Base-by-base conservation (phyloP, 2,113 vertebrate genomes). In the Hippocampus barbouri region DNA sequence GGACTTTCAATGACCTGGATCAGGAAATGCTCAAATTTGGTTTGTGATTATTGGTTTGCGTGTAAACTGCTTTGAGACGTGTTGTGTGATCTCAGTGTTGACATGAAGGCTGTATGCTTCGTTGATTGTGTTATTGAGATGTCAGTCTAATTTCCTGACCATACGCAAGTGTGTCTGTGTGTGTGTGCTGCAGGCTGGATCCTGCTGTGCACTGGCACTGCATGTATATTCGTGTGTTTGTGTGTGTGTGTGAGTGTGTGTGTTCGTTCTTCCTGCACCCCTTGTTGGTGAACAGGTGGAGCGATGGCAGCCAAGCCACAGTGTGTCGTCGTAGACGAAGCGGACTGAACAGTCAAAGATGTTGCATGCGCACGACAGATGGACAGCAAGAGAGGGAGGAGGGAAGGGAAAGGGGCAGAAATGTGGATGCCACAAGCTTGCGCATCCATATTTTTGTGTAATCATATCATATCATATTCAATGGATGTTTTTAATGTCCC, bases 261-360 rank as follows among this genome's bases (percentile, higher is more conserved):
- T 68, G 85, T 86, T 83, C 82, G 81, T 87, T 74, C 77, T 88
- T 91, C 88, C 91, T 91, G 86, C 76, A 86, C 88, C 87, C 89
- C 83, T 57, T 80, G 89, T 88, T 72, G 65, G 74, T 49, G 84
- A 90, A 89, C 91, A 93, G 92, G 91, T 93, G 90, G 88, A 86
- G 82, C 16, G 75, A 74, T 86, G 79, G 82, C 81, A 87, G 85
- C 79, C 77, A 81, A 78, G 74, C 78, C 71, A 86, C 74, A 34
- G 79, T 83, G 82, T 82, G 66, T 56, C 3, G 53, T 27, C 15
- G 16, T 61, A 66, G 59, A 47, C 40, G 34, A 38, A 62, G 56
- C 69, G 40, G 54, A 66, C 40, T 23, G 27, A 20, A 23, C 62
- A 68, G 38, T 71, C 49, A 73, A 66, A 56, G 34, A 40, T 68